Evolutionary conservation across 2,113 vertebrate species (phyloP).

Genomic region (Cephalopholis sonnerati): DNA sequence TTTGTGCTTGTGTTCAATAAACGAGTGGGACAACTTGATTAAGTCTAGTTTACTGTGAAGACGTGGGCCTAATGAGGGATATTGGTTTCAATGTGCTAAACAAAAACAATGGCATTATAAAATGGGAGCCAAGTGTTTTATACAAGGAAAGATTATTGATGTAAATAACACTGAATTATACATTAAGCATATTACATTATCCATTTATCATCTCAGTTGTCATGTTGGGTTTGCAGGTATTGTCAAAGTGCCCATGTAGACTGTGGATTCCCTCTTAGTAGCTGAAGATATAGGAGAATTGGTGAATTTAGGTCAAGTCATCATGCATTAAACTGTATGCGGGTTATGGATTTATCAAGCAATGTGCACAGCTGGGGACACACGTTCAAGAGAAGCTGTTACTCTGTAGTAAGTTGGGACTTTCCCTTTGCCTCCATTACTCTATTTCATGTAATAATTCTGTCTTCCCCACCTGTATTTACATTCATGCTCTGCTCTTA

Average conservation of each 20-base stretch:
- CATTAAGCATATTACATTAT: conserved; percentile 32
- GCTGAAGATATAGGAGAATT: neutral
- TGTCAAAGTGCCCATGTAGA: neutral
- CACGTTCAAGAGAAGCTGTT: neutral
- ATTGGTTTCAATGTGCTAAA: conserved; percentile 60
- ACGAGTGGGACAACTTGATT: conserved; percentile 67
- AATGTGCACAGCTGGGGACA: conserved; percentile 15
- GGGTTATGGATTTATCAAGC: conserved; percentile 40
- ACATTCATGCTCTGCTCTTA: conserved; percentile 21
- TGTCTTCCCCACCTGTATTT: conserved; percentile 16
- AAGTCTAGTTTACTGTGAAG: conserved; percentile 60
- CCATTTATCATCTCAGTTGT: conserved; percentile 30
- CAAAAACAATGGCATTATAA: conserved; percentile 55
- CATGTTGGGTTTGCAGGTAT: neutral
- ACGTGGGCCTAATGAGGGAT: conserved; percentile 56
- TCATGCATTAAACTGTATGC: neutral
- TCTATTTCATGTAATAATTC: conserved; percentile 45
- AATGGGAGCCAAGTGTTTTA: conserved; percentile 26
- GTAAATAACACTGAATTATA: conserved; percentile 48
- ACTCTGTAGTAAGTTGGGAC: neutral
- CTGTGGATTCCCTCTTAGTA: neutral
- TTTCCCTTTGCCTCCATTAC: conserved; percentile 28
- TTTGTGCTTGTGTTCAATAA: conserved; percentile 55
- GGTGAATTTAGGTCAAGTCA: conserved; percentile 42
- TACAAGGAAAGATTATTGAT: conserved; percentile 43